Percentiles rank a stretch among this genome's conserved stretches.
Conservation (phyloP, 2,113 vertebrate species). For the Urocynchramus pylzowi region DNA sequence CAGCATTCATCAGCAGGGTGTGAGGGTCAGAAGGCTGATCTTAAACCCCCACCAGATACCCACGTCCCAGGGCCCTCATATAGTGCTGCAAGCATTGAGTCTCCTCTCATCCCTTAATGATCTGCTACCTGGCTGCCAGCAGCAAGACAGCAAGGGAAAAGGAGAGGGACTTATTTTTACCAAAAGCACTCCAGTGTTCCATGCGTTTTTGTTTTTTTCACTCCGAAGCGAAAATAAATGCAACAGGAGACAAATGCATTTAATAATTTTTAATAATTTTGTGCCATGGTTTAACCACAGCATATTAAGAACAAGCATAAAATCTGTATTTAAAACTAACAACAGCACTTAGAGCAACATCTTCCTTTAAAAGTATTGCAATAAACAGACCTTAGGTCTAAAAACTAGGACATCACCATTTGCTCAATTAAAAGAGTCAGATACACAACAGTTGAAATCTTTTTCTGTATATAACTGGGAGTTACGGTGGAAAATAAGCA, state of each 20-base stretch:
- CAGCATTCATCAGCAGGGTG: rapidly evolving
- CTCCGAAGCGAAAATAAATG: constrained; percentile 5
- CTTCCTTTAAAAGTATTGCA: constrained; percentile 91
- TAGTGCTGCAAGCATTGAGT: neutral
- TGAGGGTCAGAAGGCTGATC: neutral
- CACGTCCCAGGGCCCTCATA: neutral
- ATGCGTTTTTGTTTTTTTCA: neutral
- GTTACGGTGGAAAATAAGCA: constrained; percentile 66
- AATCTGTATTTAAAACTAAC: constrained; percentile 88
- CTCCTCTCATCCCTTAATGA: rapidly evolving
- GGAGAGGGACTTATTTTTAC: neutral
- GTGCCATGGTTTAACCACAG: constrained; percentile 88
- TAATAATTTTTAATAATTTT: constrained; percentile 85
- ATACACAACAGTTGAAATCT: constrained; percentile 78
- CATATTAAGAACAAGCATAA: constrained; percentile 91
- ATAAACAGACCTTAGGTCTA: constrained; percentile 90
- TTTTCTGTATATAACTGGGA: constrained; percentile 67
- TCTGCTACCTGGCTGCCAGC: neutral
- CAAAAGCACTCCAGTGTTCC: neutral
- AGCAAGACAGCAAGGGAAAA: neutral
- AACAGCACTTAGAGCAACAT: constrained; percentile 92
- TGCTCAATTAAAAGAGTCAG: constrained; percentile 84
- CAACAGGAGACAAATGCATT: constrained; percentile 50
- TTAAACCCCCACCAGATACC: neutral
- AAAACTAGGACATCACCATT: constrained; percentile 88